Evolutionary conservation across 1,140 invertebrate genomes (phyloP).

Genomic region (Propsilocerus akamusi): DNA sequence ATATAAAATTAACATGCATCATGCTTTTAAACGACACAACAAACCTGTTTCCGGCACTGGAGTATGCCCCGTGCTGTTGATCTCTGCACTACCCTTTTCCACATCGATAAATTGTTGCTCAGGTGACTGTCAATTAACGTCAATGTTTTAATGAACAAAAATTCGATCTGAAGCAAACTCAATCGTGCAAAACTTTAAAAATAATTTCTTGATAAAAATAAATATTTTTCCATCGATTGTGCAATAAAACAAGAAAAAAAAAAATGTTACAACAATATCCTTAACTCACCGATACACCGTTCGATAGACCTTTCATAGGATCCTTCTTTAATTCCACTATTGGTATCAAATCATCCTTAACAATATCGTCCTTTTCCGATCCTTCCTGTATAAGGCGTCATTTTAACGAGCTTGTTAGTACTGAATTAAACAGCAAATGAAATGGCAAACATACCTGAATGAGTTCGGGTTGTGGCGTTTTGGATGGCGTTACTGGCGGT

Average conservation of each 20-base stretch:
- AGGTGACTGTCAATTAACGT: too few relatives aligned
- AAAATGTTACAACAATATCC: too few relatives aligned
- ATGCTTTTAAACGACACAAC: neutral
- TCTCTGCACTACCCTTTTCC: too few relatives aligned
- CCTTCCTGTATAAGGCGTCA: neutral
- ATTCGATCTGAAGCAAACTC: too few relatives aligned
- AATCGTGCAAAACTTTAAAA: too few relatives aligned
- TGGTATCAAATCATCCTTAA: neutral
- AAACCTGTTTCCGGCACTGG: neutral
- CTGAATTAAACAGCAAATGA: too few relatives aligned
- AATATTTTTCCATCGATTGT: too few relatives aligned
- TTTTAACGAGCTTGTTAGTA: too few relatives aligned
- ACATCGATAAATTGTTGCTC: too few relatives aligned
- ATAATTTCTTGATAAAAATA: too few relatives aligned
- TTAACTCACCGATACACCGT: neutral
- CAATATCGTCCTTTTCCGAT: neutral
- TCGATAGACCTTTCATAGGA: slow-evolving; percentile 13
- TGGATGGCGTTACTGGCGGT: neutral
- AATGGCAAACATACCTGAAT: neutral
- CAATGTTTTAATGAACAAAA: too few relatives aligned
- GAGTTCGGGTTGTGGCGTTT: neutral
- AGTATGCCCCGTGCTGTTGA: neutral
- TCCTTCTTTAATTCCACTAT: neutral
- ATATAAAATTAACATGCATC: neutral
- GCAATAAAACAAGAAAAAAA: too few relatives aligned